Base-by-base conservation (phyloP, 1,140 invertebrate species). In the Argopecten irradians region DNA sequence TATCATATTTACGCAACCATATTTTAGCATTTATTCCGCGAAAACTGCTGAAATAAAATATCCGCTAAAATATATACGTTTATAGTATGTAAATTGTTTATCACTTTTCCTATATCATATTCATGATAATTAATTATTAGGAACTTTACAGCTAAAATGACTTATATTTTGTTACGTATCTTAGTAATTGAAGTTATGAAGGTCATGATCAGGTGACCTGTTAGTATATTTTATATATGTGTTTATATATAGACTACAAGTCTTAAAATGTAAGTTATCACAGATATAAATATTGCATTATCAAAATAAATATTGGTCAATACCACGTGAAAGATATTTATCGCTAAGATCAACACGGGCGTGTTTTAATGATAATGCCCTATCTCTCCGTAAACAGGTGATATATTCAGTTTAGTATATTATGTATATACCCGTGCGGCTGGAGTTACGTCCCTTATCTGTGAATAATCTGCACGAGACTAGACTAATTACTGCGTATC, bases 401-500 rank as follows among this genome's bases (percentile, higher is more conserved):
- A 16, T 46, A 46, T 11, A 71, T 28, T 28, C 55, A 71, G 55
- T 1, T 71, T 22, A 71, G 3, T 22, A 71, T 71, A 8, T 19
- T 55, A 55, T 19, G 43, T 19, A 2, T 19, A 28, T 5, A 11
- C 19, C 55, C 55, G n/a, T 3, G 55, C 28, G 55, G 1, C 22
- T 71, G 55, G 55, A 71, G 55, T 71, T 71, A 71, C 22, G 55
- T 22, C 55, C 55, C 43, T n/a, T 71, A n/a, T 71, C 55, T 71
- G n/a, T 71, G 55, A n/a, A 7, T 19, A 55, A 55, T 55, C 43
- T 55, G 7, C 3, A 19, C 43, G 43, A 55, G 43, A 11, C 14
- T 11, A 71, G 1, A 71, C 55, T 71, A 71, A 71, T 71, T 71
- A 71, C 5, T n/a, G 55, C 5, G 7, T 71, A 71, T 71, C 55